Evolutionary conservation across 2,888 invertebrate genomes (phyloP), one percentile per base, ranked within the genome.

Genomic region (Brenthis daphne): DNA sequence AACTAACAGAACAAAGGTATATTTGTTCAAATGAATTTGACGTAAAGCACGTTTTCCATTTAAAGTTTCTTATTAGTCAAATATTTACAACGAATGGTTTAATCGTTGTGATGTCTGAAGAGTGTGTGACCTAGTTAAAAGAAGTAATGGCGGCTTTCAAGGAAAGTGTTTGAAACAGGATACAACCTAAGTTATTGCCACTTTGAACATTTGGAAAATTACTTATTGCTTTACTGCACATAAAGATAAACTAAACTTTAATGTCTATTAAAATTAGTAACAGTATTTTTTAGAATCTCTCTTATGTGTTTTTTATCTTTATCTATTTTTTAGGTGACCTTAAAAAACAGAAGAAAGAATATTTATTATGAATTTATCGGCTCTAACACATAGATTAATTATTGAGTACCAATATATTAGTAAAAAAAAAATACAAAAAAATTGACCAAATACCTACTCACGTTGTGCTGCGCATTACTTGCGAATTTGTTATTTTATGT

Each of bases 401-500:
- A 6, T 37, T 37, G 37, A 37, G 37, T 6, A 24, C 3, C 4
- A 8, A 54, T 24, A 24, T 20, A 29, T 5, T 29, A 29, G 29
- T 20, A 24, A 43, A 20, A 37, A n/a, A 24, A 47, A 12, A 6
- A 14, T 51, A 29, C 16, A 29, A 48, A 0, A 16, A 64, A 47
- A 53, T 58, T 57, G 37, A 65, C 50, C 57, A 47, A 51, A 6
- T 57, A 20, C 20, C 20, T 20, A 51, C 13, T 48, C 8, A 56
- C 0, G 8, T 43, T 11, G 11, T 11, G 11, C 8, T 11, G 37
- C 11, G 37, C 37, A 53, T 29, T 57, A 47, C 57, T 58, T 47
- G 13, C 47, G 43, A 57, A 58, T 57, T 50, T 53, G 64, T 48
- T 58, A 8, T 68, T 68, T 57, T 64, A 64, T 64, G 47, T 5